Base-by-base conservation (phyloP, 2,797 vertebrate species). In the Numenius phaeopus region DNA sequence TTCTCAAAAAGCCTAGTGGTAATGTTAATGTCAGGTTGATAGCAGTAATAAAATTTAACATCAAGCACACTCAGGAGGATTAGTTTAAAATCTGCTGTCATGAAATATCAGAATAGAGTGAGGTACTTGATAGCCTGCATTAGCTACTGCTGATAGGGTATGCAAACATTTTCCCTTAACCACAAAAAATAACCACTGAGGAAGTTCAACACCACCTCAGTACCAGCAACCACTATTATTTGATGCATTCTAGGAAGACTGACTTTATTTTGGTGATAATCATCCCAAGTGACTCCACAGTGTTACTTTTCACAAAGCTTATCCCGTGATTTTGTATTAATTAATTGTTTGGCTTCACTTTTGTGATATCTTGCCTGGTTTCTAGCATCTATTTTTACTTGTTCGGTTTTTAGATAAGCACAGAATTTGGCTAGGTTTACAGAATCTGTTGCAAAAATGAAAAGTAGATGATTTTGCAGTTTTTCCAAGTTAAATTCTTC, bases 301-400 rank as follows among this genome's bases (percentile, higher is more conserved):
- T 39, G 30, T 42, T 78, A 57, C 13, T 2, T 0, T 85, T 91
- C 50, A 76, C 29, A 40, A 80, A 83, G 39, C 30, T 15, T 70
- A 55, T 82, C 46, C 58, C 4, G 1, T 77, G 78, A 65, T 86
- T 88, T 95, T 84, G 26, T 73, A 64, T 37, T 0, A 90, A 89
- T 76, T 90, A 23, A 37, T 84, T 90, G 39, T 70, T 83, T 92
- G 54, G 66, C 86, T 97, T 88, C 10, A 29, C 23, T 89, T 88
- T 54, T 67, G 78, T 85, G 61, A 32, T 95, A 16, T 83, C 57
- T 90, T 94, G 83, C 62, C 49, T 86, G 39, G 62, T 89, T 94
- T 90, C 64, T 91, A 73, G 40, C 46, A 83, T 83, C 78, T 94
- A 87, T 94, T 96, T 96, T 84, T 70, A 58, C n/a, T 90, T 89